phyloP scores from a whole-genome alignment of 2,113 vertebrate species.

The Brachyhypopomus gauderio region DNA sequence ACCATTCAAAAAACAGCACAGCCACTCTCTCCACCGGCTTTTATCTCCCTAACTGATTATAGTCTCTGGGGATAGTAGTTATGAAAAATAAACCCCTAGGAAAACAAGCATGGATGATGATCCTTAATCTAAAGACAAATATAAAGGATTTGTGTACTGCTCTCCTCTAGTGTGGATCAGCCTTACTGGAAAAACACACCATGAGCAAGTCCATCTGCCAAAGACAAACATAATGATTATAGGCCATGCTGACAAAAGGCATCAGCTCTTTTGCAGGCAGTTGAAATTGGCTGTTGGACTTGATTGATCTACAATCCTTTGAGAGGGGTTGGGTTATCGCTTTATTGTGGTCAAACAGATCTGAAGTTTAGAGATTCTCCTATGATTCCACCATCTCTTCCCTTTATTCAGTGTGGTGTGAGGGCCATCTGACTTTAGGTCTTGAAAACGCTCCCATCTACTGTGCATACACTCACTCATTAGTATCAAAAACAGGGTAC shows the following conservation, averaged over 20 bases:
- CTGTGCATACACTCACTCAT: neutral
- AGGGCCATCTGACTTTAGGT: neutral
- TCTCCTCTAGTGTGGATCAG: neutral
- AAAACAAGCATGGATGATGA: neutral
- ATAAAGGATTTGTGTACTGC: slow-evolving; percentile 9
- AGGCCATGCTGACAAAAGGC: neutral
- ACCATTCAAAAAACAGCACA: neutral
- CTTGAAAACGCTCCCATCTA: neutral
- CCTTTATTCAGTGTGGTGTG: neutral
- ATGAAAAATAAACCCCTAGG: neutral
- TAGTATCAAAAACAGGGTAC: neutral
- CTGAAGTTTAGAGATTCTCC: neutral
- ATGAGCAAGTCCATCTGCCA: neutral
- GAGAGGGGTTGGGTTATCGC: neutral
- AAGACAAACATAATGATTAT: slow-evolving; percentile 26
- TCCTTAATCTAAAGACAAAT: slow-evolving; percentile 31
- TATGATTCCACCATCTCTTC: neutral
- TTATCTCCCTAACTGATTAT: neutral
- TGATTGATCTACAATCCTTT: slow-evolving; percentile 5
- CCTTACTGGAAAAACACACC: slow-evolving; percentile 4
- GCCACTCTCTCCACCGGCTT: neutral
- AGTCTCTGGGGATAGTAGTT: neutral
- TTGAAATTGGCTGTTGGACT: neutral
- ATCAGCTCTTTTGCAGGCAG: neutral
- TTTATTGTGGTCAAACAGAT: neutral